Base-by-base conservation (phyloP, 2,113 vertebrate species). In the Rhinoptilus africanus region DNA sequence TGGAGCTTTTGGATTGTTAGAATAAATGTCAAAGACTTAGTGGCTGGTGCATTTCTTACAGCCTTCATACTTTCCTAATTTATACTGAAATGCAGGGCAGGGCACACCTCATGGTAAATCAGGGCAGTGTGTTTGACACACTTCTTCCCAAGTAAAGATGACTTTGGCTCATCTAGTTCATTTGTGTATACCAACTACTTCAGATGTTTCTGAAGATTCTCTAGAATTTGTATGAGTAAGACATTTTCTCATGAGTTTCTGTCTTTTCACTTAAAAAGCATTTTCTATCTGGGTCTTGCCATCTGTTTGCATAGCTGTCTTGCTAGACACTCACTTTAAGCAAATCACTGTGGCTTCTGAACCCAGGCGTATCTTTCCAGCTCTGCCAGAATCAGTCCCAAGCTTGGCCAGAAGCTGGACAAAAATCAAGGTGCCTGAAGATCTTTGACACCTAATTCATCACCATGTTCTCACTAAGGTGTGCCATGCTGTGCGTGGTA, bases 241-340 rank as follows among this genome's bases (percentile, higher is more conserved):
- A 74, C 69, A 1, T 87, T 95, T 97, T 85, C 93, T 66, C 30
- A 8, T 92, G 86, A 76, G 37, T 93, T 95, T 94, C 77, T 95
- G 76, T 87, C 92, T 95, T 96, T 97, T 95, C 81, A 69, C 89
- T 95, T 94, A 88, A 92, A 82, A 97, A 95, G 81, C 91, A 54
- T 96, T 97, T 97, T 97, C 84, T 97, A 27, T 95, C 92, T 97
- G 72, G 95, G 93, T 89, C 94, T 89, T 97, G 91, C 94, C 96
- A 95, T 96, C 97, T 97, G 93, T 95, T 94, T 97, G 89, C 92
- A 92, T 89, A 94, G 93, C 93, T 97, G 93, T 96, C 95, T 97
- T 79, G 95, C 94, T 96, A 97, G 93, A 95, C 96, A 92, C 66
- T 92, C 47, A 24, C 54, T 93, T 92, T 6, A 71, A 75, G 84